These are phyloP conservation scores for Drosophila parabipectinata DNA, from an alignment of 1,140 invertebrate genomes.

Conservation along the genomic window DNA sequence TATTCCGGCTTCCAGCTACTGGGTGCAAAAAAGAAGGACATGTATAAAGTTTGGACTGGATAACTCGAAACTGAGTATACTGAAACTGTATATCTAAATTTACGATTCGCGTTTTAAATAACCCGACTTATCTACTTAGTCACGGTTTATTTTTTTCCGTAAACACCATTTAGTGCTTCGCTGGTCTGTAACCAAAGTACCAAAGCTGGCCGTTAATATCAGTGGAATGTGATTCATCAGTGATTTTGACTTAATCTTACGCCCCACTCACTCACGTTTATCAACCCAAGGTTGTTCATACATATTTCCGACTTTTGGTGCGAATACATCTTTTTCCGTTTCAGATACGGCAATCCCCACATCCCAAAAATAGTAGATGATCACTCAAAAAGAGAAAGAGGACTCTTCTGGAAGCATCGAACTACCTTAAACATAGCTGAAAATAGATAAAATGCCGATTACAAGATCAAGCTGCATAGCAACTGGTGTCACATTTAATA, in stretches of 20 bases:
- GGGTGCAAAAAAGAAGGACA: no score
- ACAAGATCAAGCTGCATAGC: neutral
- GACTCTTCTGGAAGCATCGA: slow-evolving; percentile 35
- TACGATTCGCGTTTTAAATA: neutral
- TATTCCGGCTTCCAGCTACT: no score
- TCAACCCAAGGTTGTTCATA: slow-evolving; percentile 5
- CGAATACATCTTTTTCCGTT: slow-evolving; percentile 1
- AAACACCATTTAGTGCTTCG: neutral
- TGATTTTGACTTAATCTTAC: neutral
- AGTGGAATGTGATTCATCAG: slow-evolving; percentile 16
- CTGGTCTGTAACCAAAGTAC: neutral
- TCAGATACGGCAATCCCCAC: slow-evolving; percentile 29
- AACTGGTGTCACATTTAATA: slow-evolving; percentile 30
- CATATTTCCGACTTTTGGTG: neutral
- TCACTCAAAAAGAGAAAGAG: slow-evolving; percentile 38
- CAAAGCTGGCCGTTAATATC: neutral
- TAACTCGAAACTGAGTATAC: no score
- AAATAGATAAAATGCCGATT: slow-evolving; percentile 55
- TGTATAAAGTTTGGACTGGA: no score
- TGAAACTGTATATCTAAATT: neutral
- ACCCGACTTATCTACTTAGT: neutral
- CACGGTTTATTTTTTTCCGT: slow-evolving; percentile 7
- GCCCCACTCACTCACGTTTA: slow-evolving; percentile 12
- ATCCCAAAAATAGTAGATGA: slow-evolving; percentile 43
- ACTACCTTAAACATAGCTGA: slow-evolving; percentile 42